Base-by-base conservation (phyloP, 2,888 invertebrate species). In the Himalopsyche anomala region DNA sequence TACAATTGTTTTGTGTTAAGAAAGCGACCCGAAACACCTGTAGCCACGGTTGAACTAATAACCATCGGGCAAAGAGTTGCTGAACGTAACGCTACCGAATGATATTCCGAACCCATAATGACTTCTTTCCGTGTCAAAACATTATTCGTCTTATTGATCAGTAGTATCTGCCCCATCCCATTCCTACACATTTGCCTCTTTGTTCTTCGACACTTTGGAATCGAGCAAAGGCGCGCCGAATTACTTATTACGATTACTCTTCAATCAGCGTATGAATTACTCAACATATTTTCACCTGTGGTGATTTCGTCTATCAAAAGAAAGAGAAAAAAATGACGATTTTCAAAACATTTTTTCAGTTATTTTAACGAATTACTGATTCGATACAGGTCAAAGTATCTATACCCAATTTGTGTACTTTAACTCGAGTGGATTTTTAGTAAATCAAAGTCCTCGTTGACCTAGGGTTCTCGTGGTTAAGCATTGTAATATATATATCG, bases 81-180 rank as follows among this genome's bases (percentile, higher is more conserved):
- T 5, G 8, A 19, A 28, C n/a, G 19, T 62, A 28, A 19, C 62
- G 82, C 81, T 15, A 81, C 56, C 69, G 62, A 80, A n/a, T 84
- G 86, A 86, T 85, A 87, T 85, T 82, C 40, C 83, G 55, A 79
- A 55, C 83, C 83, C 86, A 83, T 87, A 88, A 88, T 87, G 85
- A 17, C 84, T 87, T 69, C 84, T 84, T 88, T 88, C 87, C 87
- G 88, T 88, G 88, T 81, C 85, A 85, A 84, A 86, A 56, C 84
- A 87, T 79, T 85, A 88, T 88, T 86, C 83, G 80, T 88, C 88
- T 88, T 88, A 88, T 88, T 83, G 88, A 88, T 87, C 85, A 82
- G 83, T 19, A 12, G 62, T 19, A 19, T 62, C 51, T 15, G 51
- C 51, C 42, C 82, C 83, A 82, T 85, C 80, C 84, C 82, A 84